Evolutionary conservation across 2,888 invertebrate species (phyloP).

Genomic region (Lycophotia porphyrea): DNA sequence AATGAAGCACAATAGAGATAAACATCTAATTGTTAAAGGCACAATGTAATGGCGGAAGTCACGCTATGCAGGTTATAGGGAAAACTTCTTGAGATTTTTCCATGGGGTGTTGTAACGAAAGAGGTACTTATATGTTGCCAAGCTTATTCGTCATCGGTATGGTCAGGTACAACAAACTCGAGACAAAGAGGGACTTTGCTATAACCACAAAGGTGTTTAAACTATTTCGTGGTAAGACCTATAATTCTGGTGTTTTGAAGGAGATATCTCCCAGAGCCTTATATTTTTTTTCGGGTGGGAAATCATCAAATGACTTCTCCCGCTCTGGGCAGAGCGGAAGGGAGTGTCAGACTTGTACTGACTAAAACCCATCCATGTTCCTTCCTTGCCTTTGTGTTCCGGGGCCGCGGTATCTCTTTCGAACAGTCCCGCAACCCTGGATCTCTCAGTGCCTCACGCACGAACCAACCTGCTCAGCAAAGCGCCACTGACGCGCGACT

Average conservation of each 20-base stretch:
- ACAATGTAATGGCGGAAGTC: slow-evolving; percentile 51
- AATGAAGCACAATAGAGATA: slow-evolving; percentile 37
- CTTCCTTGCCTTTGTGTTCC: too few relatives aligned
- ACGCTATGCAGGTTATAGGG: slow-evolving; percentile 46
- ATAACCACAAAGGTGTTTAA: not conserved
- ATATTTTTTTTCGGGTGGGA: too few relatives aligned
- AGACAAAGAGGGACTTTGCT: not conserved
- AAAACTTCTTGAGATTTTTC: slow-evolving; percentile 58
- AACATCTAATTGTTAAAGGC: slow-evolving; percentile 36
- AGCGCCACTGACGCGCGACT: not conserved
- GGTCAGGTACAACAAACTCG: not conserved
- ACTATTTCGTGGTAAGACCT: not conserved
- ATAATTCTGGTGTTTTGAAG: not conserved
- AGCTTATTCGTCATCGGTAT: not conserved
- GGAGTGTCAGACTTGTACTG: too few relatives aligned
- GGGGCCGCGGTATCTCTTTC: too few relatives aligned
- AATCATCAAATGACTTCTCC: too few relatives aligned
- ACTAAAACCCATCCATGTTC: too few relatives aligned
- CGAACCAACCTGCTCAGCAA: not conserved
- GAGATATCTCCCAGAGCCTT: too few relatives aligned
- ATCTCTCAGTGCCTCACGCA: not conserved
- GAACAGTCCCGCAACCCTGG: too few relatives aligned
- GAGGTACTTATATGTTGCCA: not conserved
- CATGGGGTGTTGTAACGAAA: slow-evolving; percentile 24
- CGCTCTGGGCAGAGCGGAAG: too few relatives aligned